Percentiles rank a stretch among this genome's conserved stretches.
These are phyloP conservation scores for Mormyrops attenuatus DNA, from an alignment of 2,797 vertebrate species.

Conservation along the genomic window DNA sequence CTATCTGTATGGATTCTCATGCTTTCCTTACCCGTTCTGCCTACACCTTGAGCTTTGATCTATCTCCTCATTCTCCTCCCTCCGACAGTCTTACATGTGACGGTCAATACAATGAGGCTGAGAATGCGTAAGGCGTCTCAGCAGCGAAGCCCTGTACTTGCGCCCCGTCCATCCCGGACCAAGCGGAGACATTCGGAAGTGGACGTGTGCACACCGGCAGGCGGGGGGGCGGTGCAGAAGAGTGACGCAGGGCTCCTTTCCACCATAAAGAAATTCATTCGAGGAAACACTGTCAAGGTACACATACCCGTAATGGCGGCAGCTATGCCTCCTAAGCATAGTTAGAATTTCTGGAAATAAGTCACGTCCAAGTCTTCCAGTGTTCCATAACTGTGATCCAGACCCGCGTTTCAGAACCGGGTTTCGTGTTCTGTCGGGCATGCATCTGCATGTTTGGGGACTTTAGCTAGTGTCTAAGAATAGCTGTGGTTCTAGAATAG, in stretches of 20 bases:
- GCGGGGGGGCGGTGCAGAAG: conserved; percentile 79
- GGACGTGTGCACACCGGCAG: conserved; percentile 64
- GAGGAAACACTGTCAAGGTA: conserved; percentile 93
- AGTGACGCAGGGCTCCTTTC: conserved; percentile 86
- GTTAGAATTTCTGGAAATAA: neutral
- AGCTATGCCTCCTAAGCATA: neutral
- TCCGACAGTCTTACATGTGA: conserved; percentile 81
- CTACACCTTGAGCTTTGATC: neutral
- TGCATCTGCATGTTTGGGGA: conserved; percentile 15
- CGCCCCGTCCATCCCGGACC: conserved; percentile 68
- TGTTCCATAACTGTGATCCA: neutral
- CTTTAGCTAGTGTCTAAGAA: conserved; percentile 21
- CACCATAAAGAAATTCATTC: conserved; percentile 94
- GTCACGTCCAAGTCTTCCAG: neutral
- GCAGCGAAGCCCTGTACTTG: conserved; percentile 71
- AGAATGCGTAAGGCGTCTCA: conserved; percentile 95
- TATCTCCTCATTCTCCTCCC: neutral
- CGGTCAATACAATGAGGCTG: conserved; percentile 89
- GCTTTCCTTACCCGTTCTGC: neutral
- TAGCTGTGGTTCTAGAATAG: conserved; percentile 19
- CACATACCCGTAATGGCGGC: neutral
- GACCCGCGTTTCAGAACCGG: neutral
- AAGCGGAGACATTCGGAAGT: conserved; percentile 90
- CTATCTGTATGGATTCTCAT: neutral
- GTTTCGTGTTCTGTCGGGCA: conserved; percentile 19